Evolutionary conservation across 2,888 invertebrate species (phyloP).

Genomic region (Phaonia tiefii): DNA sequence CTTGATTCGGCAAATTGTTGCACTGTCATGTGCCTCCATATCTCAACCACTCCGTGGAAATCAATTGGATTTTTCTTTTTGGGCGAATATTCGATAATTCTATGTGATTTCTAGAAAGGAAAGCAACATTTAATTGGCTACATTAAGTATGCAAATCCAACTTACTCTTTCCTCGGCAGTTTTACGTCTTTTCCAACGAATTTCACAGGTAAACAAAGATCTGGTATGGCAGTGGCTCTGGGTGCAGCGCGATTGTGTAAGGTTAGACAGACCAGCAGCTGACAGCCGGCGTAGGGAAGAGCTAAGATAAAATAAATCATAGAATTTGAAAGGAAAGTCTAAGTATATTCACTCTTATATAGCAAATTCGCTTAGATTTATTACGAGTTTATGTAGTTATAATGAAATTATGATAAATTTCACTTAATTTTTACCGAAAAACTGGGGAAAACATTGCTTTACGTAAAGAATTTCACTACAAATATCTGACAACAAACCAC

Average conservation of each 20-base stretch:
- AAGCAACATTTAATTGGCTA: not conserved
- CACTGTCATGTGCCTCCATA: constrained; percentile 92
- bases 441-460: constrained; percentile 57
- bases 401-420: too few relatives aligned
- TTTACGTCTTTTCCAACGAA: constrained; percentile 83
- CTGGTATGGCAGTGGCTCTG: constrained; percentile 53
- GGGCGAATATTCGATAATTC: constrained; percentile 83
- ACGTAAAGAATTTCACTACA: constrained; percentile 43
- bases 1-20: constrained; percentile 86
- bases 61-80: constrained; percentile 74
- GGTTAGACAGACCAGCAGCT: constrained; percentile 29
- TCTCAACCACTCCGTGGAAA: constrained; percentile 82
- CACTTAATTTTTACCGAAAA: constrained; percentile 49
- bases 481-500: not conserved
- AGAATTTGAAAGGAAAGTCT: not conserved
- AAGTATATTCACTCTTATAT: too few relatives aligned
- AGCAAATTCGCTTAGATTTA: too few relatives aligned
- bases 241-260: not conserved
- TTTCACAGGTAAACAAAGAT: constrained; percentile 74
- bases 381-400: too few relatives aligned
- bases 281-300: constrained; percentile 30
- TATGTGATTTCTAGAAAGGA: constrained; percentile 80
- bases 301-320: not conserved
- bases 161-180: constrained; percentile 84
- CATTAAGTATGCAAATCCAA: not conserved